Evolutionary conservation across 1,140 invertebrate genomes (phyloP).

Genomic region (Drosophila elegans): DNA sequence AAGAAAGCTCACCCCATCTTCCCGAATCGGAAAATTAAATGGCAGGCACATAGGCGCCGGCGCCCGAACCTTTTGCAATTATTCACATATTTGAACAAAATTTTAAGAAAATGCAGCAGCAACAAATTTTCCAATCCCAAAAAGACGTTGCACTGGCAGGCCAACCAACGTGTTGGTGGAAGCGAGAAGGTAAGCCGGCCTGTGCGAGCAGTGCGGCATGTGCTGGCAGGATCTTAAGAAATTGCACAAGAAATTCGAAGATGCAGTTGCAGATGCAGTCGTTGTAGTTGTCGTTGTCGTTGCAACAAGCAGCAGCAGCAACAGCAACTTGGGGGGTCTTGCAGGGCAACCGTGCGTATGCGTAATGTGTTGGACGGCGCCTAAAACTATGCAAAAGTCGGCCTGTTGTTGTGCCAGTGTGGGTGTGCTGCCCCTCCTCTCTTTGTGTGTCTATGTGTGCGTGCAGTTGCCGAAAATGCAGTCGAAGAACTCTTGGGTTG

Average conservation of each 20-base stretch:
- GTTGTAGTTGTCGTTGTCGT: slow-evolving; percentile 24
- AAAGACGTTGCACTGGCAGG: slow-evolving; percentile 52
- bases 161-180: slow-evolving; percentile 26
- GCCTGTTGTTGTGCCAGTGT: background rate
- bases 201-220: slow-evolving; percentile 43
- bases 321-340: slow-evolving; percentile 24
- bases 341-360: slow-evolving; percentile 60
- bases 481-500: slow-evolving; percentile 11
- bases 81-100: slow-evolving; percentile 79
- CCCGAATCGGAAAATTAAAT: slow-evolving; percentile 45
- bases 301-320: slow-evolving; percentile 10
- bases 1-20: background rate
- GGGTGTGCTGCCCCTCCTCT: slow-evolving; percentile 2
- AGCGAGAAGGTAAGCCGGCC: slow-evolving; percentile 46
- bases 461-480: slow-evolving; percentile 54
- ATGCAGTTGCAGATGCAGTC: slow-evolving; percentile 50
- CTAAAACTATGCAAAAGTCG: slow-evolving; percentile 75
- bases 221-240: slow-evolving; percentile 68
- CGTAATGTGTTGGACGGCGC: slow-evolving; percentile 57
- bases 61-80: slow-evolving; percentile 63
- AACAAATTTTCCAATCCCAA: slow-evolving; percentile 69
- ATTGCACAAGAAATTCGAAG: slow-evolving; percentile 71
- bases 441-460: slow-evolving; percentile 6
- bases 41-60: slow-evolving; percentile 54
- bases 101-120: slow-evolving; percentile 82